phyloP scores from a whole-genome alignment of 2,888 invertebrate genomes.

The Melanotus villosus region DNA sequence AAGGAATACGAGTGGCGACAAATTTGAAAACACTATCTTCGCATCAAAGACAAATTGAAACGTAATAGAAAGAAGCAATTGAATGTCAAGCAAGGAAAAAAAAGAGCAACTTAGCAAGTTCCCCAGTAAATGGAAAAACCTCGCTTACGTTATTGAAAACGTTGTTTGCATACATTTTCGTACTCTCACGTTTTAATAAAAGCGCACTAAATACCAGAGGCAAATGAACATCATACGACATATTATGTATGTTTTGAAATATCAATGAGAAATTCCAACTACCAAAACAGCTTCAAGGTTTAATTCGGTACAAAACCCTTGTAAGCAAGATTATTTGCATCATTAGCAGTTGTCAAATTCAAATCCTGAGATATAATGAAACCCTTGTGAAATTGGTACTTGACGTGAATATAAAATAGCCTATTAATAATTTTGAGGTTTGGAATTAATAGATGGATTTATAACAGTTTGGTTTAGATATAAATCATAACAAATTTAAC shows the following conservation, averaged over 20 bases:
- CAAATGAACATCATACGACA: no score
- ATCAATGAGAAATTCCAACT: not conserved
- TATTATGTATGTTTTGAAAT: not conserved
- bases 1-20: not conserved
- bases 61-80: not conserved
- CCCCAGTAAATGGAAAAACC: not conserved
- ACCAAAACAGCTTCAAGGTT: not conserved
- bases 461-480: not conserved
- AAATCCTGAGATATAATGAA: not conserved
- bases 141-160: not conserved
- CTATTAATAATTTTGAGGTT: constrained; percentile 15
- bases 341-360: constrained; percentile 12
- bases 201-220: no score
- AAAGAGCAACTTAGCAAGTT: constrained; percentile 14
- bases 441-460: not conserved
- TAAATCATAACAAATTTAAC: not conserved
- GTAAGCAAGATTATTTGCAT: constrained; percentile 4
- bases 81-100: not conserved
- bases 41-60: constrained; percentile 10
- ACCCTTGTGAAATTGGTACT: constrained; percentile 5
- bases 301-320: not conserved
- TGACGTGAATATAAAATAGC: constrained; percentile 20
- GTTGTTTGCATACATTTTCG: not conserved
- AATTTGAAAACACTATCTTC: not conserved
- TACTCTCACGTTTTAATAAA: not conserved